phyloP scores from a whole-genome alignment of 2,888 invertebrate genomes.

The Autographa pulchrina region DNA sequence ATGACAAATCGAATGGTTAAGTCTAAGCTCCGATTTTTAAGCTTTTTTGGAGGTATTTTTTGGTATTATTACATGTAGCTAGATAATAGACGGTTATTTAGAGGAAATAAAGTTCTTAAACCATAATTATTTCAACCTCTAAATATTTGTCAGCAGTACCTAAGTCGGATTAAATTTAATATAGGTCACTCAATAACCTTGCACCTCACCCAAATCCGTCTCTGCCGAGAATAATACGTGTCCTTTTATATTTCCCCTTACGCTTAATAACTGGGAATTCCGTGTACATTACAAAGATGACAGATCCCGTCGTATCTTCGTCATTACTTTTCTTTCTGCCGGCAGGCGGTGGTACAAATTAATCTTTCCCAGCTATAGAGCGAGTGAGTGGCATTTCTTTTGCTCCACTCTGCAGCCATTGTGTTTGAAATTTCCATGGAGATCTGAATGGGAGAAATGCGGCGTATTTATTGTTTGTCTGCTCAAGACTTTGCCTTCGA shows the following conservation, averaged over 20 bases:
- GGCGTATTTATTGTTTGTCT: slow-evolving; percentile 42
- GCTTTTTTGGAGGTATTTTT: no score
- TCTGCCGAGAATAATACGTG: slow-evolving; percentile 51
- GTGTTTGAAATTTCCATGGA: slow-evolving; percentile 55
- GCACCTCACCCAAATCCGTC: slow-evolving; percentile 36
- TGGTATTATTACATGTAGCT: no score
- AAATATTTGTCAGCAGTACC: neutral
- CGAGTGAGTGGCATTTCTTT: slow-evolving; percentile 72
- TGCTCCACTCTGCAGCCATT: slow-evolving; percentile 54
- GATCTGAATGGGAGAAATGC: slow-evolving; percentile 25
- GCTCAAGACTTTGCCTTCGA: slow-evolving; percentile 14
- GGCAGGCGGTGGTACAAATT: slow-evolving; percentile 73
- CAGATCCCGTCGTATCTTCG: slow-evolving; percentile 60
- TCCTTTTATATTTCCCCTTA: slow-evolving; percentile 54
- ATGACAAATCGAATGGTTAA: no score
- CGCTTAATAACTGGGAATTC: slow-evolving; percentile 69
- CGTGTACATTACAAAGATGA: slow-evolving; percentile 72
- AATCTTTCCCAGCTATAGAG: slow-evolving; percentile 78
- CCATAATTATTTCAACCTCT: no score
- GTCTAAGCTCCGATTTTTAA: no score
- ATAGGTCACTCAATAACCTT: neutral
- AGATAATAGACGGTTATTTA: no score
- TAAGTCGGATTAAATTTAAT: neutral
- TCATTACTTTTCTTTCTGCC: slow-evolving; percentile 69
- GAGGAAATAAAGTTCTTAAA: no score